phyloP scores from a whole-genome alignment of 2,113 vertebrate genomes.

The Oreochromis tanganicae region DNA sequence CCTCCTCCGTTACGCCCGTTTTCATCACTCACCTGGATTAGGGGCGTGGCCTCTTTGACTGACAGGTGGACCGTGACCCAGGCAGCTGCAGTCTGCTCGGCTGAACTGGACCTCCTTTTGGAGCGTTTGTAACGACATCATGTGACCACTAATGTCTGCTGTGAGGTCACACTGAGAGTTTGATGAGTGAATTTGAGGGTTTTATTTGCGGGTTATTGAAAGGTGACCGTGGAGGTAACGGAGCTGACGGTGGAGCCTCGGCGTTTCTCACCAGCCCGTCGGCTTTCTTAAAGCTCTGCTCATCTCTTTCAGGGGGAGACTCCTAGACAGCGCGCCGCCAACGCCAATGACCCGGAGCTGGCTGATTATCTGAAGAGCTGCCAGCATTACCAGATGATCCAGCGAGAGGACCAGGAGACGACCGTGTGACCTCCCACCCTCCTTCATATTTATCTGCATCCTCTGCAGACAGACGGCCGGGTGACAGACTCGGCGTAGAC shows the following conservation, averaged over 20 bases:
- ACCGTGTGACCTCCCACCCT: conserved; percentile 70
- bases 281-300: not conserved
- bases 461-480: not conserved
- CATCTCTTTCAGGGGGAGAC: conserved; percentile 81
- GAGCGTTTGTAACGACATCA: not conserved
- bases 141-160: not conserved
- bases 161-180: not conserved
- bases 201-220: not conserved
- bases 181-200: not conserved
- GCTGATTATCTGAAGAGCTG: conserved; percentile 89
- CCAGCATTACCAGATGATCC: conserved; percentile 95
- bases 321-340: conserved; percentile 86
- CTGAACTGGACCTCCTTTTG: not conserved
- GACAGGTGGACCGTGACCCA: not conserved
- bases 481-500: not conserved
- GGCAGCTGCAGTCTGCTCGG: not conserved
- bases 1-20: not conserved
- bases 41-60: not conserved
- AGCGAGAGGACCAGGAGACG: conserved; percentile 94
- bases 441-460: not conserved
- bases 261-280: not conserved
- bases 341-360: conserved; percentile 82
- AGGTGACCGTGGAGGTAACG: not conserved
- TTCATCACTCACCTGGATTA: not conserved
- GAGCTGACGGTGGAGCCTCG: not conserved